Base-by-base conservation (phyloP, 2,888 invertebrate species). In the Molorchus minor region DNA sequence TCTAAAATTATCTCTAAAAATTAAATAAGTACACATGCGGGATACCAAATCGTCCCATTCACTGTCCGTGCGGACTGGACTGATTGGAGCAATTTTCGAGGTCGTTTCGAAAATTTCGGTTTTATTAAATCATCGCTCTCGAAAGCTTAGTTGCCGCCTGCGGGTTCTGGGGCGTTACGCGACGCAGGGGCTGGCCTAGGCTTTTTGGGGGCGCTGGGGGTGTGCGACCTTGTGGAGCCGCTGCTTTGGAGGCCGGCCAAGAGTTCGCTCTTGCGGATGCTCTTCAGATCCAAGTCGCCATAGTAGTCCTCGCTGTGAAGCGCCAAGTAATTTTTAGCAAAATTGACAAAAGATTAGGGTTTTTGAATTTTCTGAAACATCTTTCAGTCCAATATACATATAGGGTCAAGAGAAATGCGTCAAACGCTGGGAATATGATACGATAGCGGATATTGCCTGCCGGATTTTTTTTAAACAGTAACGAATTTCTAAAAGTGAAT, bases 301-400 rank as follows among this genome's bases (percentile, higher is more conserved):
- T 95, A 95, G 88, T 95, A 95, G 89, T 95, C 94, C 88, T 95
- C 94, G 87, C 95, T 94, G 92, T 86, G 88, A 86, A 82, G 19
- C 52, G 17, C 41, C 49, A 52, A 52, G 52, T 38, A 35, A 25
- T 40, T n/a, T 45, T 52, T 52, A 52, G 41, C 16, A 40, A 35
- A 35, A 19, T 47, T 8, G 12, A 21, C 1, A 12, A 3, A 21
- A 21, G 2, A 21, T n/a, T n/a, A n/a, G n/a, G n/a, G n/a, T n/a
- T n/a, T n/a, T n/a, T n/a, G n/a, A n/a, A n/a, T n/a, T n/a, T n/a
- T n/a, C n/a, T n/a, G n/a, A n/a, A n/a, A n/a, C n/a, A n/a, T n/a
- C n/a, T n/a, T n/a, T n/a, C n/a, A n/a, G n/a, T n/a, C n/a, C n/a
- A n/a, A n/a, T n/a, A n/a, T n/a, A n/a, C n/a, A n/a, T n/a, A n/a